Base-by-base conservation (phyloP, 2,113 vertebrate genomes). In the Accipiter cooperii region DNA sequence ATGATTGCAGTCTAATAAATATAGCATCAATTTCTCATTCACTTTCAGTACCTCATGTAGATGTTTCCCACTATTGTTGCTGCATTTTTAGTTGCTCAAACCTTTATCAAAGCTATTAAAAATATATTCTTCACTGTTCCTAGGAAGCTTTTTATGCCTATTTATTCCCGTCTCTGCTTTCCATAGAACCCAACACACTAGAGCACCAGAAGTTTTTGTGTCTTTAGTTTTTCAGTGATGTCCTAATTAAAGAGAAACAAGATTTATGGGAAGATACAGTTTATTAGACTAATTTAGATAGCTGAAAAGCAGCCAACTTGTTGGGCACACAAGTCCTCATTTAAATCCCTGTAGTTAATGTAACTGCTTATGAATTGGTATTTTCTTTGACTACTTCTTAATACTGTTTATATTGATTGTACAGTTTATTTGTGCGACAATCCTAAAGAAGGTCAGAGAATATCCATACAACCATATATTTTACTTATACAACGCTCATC, bases 1-100 rank as follows among this genome's bases (percentile, higher is more conserved):
- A 81, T 89, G 69, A 91, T 82, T 89, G 76, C 94, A 92, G 68
- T 66, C 38, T 95, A 96, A 97, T 92, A 97, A 98, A 97, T 66
- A 92, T 88, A 90, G 92, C 68, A 95, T 89, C 91, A 74, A 94
- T 95, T 92, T 21, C 93, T 96, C 84, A 92, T 46, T 86, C 93
- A 5, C 84, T 80, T 89, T 36, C 94, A 84, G 84, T 73, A 87
- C 84, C 70, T 93, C 84, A 38, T 34, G 75, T 4, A 20, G 93
- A 55, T 18, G 33, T 89, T 93, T 52, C 84, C 95, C 93, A 9
- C 74, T 63, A 68, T 81, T 87, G 77, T 79, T 18, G 73, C 91
- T 91, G 94, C 91, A 89, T 89, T 76, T 36, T 57, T 47, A 61
- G 84, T 33, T 46, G 42, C 93, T 73, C 77, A n/a, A 82, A 74